A percentile compares a stretch with the other conserved stretches of the same genome.
phyloP scores from a whole-genome alignment of 2,888 invertebrate species.

The Melangyna quadrimaculata region DNA sequence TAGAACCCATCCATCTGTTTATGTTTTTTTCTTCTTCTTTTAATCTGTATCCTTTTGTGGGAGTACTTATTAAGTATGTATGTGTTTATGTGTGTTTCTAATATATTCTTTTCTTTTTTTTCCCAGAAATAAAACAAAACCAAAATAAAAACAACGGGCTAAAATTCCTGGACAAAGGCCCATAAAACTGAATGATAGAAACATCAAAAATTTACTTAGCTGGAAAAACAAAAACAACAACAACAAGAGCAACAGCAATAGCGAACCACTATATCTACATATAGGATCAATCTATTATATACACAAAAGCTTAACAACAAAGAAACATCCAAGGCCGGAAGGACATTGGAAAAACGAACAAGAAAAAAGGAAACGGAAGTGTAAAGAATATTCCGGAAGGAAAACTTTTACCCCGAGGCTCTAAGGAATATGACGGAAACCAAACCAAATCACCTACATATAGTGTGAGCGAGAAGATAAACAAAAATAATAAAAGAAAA shows the following conservation, averaged over 20 bases:
- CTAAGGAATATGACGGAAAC: background rate
- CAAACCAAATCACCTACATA: background rate
- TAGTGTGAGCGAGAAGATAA: background rate
- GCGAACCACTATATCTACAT: too few species aligned
- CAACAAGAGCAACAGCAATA: too few species aligned
- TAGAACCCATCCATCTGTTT: background rate
- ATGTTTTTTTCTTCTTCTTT: background rate
- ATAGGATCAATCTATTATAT: background rate
- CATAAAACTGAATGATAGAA: slow-evolving; percentile 63
- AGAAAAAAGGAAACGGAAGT: slow-evolving; percentile 7
- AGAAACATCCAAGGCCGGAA: slow-evolving; percentile 3
- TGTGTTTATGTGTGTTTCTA: background rate
- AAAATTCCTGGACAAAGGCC: slow-evolving; percentile 22
- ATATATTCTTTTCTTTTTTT: slow-evolving; percentile 6
- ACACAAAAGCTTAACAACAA: background rate
- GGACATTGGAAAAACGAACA: slow-evolving; percentile 37
- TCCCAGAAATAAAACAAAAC: slow-evolving; percentile 29
- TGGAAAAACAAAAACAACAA: background rate
- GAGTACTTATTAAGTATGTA: too few species aligned
- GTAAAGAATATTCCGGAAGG: slow-evolving; percentile 4
- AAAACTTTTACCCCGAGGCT: background rate
- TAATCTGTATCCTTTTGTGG: background rate
- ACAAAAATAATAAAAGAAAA: background rate
- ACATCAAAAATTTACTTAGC: slow-evolving; percentile 39
- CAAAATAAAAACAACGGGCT: background rate